Evolutionary conservation across 2,113 vertebrate genomes (phyloP), one percentile per base, ranked within the genome.

Genomic region (Chaetorhynchus papuensis): DNA sequence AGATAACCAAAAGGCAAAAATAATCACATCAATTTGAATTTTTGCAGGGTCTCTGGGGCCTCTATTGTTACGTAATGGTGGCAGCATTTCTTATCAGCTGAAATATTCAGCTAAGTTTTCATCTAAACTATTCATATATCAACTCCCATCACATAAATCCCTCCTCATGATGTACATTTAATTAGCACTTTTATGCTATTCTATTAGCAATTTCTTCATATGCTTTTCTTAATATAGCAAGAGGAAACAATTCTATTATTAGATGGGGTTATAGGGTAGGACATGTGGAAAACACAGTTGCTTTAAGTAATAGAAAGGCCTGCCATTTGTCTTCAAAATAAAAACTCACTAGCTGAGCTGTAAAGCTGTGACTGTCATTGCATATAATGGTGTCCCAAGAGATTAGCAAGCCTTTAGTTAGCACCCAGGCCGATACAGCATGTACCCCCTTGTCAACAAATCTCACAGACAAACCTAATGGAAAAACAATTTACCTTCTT

Each of bases 401-500:
- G 49, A 70, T 12, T 16, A 90, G 41, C 23, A 33, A 76, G 30
- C 15, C 26, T 37, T 53, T 33, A 60, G 11, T 39, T 42, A 61
- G 39, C 39, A 64, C 37, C 18, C 47, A 54, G 69, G n/a, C 57
- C 85, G 28, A 64, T 10, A 83, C 11, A 60, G 37, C 47, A 13
- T 52, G 26, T 11, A 59, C 35, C 15, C 79, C 33, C 45, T 71
- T 2, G 1, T 54, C 41, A 13, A 95, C 18, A 23, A 37, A 76
- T 35, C 83, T 87, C 70, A 74, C 13, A 94, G 31, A 86, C 42
- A 93, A 90, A 79, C 50, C 92, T 94, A 86, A 74, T 70, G 66
- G 63, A 94, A 89, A 93, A 89, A 88, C 28, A 93, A 87, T 98
- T 98, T 98, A 99, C 99, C 99, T 99, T 99, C 99, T 94, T 99